A percentile compares a stretch with the other conserved stretches of the same genome.
Evolutionary conservation across 2,888 invertebrate species (phyloP).

Genomic region (Campopleginae sp.): DNA sequence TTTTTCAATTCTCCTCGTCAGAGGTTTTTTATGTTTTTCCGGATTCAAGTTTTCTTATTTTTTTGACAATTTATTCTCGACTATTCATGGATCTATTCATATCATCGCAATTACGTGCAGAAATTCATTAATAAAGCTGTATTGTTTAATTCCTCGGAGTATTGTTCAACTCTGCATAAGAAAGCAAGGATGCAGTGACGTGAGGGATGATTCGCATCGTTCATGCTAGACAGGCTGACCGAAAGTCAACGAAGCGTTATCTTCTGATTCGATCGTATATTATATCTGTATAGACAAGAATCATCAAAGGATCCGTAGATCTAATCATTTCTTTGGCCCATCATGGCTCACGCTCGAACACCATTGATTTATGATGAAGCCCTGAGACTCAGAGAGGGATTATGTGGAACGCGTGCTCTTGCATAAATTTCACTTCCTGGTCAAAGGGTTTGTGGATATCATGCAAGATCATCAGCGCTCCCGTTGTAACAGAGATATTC

Average conservation of each 20-base stretch:
- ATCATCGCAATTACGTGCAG: not conserved
- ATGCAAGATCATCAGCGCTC: not conserved
- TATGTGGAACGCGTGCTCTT: slow-evolving; percentile 10
- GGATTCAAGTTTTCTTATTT: no score
- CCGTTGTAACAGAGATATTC: slow-evolving; percentile 7
- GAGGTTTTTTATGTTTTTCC: no score
- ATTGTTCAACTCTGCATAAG: not conserved
- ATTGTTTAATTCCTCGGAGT: not conserved
- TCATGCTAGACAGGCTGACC: not conserved
- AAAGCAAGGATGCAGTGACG: not conserved
- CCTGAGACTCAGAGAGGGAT: slow-evolving; percentile 1
- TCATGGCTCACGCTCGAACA: slow-evolving; percentile 5
- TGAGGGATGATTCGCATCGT: slow-evolving; percentile 1
- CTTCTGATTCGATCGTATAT: not conserved
- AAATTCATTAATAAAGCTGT: slow-evolving; percentile 1
- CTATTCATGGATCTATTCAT: not conserved
- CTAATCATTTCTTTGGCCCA: slow-evolving; percentile 3
- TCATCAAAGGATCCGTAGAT: slow-evolving; percentile 19
- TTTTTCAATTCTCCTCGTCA: no score
- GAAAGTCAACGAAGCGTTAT: not conserved
- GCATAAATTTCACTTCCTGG: slow-evolving; percentile 33
- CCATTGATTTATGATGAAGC: slow-evolving; percentile 28
- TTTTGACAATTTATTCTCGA: not conserved
- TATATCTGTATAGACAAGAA: slow-evolving; percentile 7
- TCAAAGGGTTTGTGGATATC: slow-evolving; percentile 15